Evolutionary conservation across 2,888 invertebrate species (phyloP).

Genomic region (Cephus spinipes): DNA sequence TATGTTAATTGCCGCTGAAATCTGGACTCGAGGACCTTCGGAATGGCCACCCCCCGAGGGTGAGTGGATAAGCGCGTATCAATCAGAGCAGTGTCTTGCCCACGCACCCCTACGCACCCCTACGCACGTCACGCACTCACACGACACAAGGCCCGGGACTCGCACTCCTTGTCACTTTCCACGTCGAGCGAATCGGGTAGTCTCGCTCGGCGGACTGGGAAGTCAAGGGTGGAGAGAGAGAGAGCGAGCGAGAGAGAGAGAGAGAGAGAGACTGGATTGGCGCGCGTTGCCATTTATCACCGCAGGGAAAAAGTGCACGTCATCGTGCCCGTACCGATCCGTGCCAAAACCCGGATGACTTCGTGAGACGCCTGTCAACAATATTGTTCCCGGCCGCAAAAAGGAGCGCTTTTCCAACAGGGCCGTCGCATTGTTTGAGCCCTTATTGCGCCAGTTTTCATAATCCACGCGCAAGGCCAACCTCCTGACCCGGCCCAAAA

Average conservation of each 20-base stretch:
- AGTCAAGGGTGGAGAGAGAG: not conserved
- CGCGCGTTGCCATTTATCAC: constrained; percentile 62
- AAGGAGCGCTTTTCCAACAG: constrained; percentile 7
- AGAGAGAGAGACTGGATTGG: constrained; percentile 17
- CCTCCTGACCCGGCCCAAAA: not conserved
- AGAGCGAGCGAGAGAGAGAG: too few relatives aligned
- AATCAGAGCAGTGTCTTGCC: constrained; percentile 57
- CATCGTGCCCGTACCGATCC: constrained; percentile 50
- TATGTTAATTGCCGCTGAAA: constrained; percentile 3
- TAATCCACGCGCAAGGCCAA: not conserved
- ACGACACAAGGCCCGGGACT: constrained; percentile 31
- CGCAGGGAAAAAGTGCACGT: constrained; percentile 61
- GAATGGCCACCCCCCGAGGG: not conserved
- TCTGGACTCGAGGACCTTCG: not conserved
- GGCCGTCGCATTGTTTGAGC: not conserved
- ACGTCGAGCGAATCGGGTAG: constrained; percentile 46
- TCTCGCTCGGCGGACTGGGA: constrained; percentile 14
- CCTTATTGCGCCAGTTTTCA: constrained; percentile 3
- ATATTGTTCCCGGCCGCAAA: constrained; percentile 46
- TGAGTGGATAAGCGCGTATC: constrained; percentile 38
- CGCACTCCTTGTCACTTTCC: constrained; percentile 50
- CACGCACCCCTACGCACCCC: constrained; percentile 37
- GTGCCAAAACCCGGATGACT: constrained; percentile 61
- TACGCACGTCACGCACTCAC: constrained; percentile 12
- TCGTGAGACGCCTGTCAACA: constrained; percentile 63